Conservation (phyloP, 64 coral and sea anemone species). For the Montipora cactus region DNA sequence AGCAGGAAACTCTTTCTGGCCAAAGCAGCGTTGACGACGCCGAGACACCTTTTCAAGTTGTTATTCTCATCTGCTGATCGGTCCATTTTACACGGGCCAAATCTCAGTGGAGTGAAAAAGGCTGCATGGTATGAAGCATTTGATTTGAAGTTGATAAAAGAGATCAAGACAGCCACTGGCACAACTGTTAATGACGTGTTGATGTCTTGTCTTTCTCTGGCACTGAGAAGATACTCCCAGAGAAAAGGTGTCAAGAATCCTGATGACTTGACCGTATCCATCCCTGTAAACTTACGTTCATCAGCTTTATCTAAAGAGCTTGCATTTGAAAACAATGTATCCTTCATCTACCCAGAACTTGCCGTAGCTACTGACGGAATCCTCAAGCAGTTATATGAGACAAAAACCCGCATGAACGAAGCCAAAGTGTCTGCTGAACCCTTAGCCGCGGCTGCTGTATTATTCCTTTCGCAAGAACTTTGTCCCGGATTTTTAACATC, state of each 20-base stretch:
- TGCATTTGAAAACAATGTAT: slow-evolving; percentile 84
- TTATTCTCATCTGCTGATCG: slow-evolving; percentile 56
- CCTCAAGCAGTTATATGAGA: slow-evolving; percentile 64
- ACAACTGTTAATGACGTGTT: slow-evolving; percentile 97
- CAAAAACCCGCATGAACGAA: slow-evolving; percentile 81
- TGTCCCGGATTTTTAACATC: slow-evolving; percentile 65
- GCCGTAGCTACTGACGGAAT: slow-evolving; percentile 62
- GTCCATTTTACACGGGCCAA: slow-evolving; percentile 83
- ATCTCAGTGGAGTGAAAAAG: slow-evolving; percentile 87
- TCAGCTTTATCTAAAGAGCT: slow-evolving; percentile 25
- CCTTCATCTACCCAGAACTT: slow-evolving; percentile 72
- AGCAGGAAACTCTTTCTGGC: slow-evolving; percentile 38
- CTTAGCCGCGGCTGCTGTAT: slow-evolving; percentile 51
- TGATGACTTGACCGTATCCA: slow-evolving; percentile 65
- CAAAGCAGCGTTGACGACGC: slow-evolving; percentile 72
- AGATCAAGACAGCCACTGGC: slow-evolving; percentile 83
- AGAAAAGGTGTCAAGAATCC: slow-evolving; percentile 74
- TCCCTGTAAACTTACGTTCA: slow-evolving; percentile 88
- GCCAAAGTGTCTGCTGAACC: slow-evolving; percentile 86
- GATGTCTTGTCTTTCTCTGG: slow-evolving; percentile 80
- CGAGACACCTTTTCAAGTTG: slow-evolving; percentile 33
- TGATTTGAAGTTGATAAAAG: slow-evolving; percentile 77
- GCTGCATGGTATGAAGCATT: slow-evolving; percentile 78
- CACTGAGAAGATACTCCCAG: slow-evolving; percentile 81
- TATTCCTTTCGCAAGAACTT: slow-evolving; percentile 67